phyloP scores from a whole-genome alignment of 1,140 invertebrate genomes.

The Drosophila gunungcola region DNA sequence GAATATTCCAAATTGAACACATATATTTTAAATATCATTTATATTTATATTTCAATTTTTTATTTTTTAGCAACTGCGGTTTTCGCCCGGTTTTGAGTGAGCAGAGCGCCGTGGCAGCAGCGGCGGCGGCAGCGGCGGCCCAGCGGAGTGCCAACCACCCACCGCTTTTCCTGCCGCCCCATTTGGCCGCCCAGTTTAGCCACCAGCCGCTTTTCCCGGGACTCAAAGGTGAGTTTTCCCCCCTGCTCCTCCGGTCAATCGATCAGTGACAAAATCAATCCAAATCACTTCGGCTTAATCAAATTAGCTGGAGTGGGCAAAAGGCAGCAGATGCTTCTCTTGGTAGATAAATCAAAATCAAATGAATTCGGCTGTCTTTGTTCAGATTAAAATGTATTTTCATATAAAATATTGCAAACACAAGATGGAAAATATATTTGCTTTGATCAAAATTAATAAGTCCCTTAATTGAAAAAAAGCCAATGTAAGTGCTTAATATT shows the following conservation, averaged over 20 bases:
- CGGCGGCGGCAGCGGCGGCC: conserved; percentile 67
- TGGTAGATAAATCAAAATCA: conserved; percentile 35
- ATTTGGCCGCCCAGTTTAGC: conserved; percentile 91
- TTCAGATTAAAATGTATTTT: background rate
- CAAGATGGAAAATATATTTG: background rate
- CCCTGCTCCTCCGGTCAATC: conserved; percentile 21
- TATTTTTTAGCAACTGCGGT: conserved; percentile 85
- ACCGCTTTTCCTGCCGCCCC: conserved; percentile 92
- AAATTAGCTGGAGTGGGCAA: conserved; percentile 25
- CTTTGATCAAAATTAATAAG: background rate
- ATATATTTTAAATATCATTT: background rate
- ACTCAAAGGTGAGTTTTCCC: conserved; percentile 88
- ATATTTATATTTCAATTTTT: conserved; percentile 3
- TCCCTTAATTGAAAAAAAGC: background rate
- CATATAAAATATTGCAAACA: background rate
- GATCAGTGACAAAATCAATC: conserved; percentile 33
- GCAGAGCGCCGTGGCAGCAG: conserved; percentile 72
- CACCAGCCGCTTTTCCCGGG: conserved; percentile 92
- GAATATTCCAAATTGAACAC: no score
- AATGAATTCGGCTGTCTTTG: conserved; percentile 7
- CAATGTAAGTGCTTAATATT: no score
- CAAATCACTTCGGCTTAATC: conserved; percentile 50
- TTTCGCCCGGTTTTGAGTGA: conserved; percentile 87
- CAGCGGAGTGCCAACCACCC: conserved; percentile 85
- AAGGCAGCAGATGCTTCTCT: conserved; percentile 18